Base-by-base conservation (phyloP, 2,888 invertebrate species). In the Tenthredo scrophulariae region DNA sequence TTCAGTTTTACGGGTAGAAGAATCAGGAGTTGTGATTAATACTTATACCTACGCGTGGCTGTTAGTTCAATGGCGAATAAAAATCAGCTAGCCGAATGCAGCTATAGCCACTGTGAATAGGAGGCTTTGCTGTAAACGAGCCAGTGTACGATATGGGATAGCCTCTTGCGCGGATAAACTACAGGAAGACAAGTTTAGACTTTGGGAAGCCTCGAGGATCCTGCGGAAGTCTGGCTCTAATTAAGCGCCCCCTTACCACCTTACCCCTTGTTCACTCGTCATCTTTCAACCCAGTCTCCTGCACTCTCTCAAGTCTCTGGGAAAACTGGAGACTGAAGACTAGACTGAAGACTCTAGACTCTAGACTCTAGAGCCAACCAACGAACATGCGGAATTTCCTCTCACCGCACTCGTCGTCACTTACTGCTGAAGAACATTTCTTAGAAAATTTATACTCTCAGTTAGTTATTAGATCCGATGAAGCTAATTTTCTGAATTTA, bases 171-270 rank as follows among this genome's bases (percentile, higher is more conserved):
- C 62, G 82, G 82, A 83, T 83, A 83, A 83, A 83, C 82, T 83
- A 40, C 82, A 65, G 82, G 82, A 83, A 90, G 89, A 91, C 90
- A 92, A 92, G 89, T 92, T 91, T 90, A 90, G 89, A 89, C 86
- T 88, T 88, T 88, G 88, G 89, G 92, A 92, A 92, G 92, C 92
- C 92, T 92, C 91, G 90, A 93, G 92, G 91, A 92, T 92, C 91
- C 91, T 91, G 91, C 91, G 93, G 92, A 92, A 92, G 93, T 92
- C 93, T 92, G 92, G 89, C 91, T 93, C 93, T 93, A 93, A 93
- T 93, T 93, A 93, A 93, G 92, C 93, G 89, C 89, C 91, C 89
- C 90, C 88, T 88, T 88, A 88, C 88, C 89, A 85, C 86, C 87
- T 43, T 50, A 58, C 67, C 84, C 22, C 77, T 72, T 86, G 85